Base-by-base conservation (phyloP, 2,113 vertebrate species). In the Notothenia coriiceps region DNA sequence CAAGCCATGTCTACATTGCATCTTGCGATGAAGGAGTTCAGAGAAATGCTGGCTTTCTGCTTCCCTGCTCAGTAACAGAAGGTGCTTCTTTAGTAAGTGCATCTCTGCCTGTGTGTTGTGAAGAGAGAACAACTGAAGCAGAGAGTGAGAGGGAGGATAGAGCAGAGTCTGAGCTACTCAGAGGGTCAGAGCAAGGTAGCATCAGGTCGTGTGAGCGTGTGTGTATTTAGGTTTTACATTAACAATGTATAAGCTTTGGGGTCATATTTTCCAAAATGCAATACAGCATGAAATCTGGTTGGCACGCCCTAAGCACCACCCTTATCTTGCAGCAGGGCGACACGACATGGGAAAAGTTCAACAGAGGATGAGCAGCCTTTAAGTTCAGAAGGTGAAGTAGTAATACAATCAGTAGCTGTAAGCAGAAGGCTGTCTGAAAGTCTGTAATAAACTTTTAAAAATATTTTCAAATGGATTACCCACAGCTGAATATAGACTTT, bases 281-380 rank as follows among this genome's bases (percentile, higher is more conserved):
- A 61, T 71, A 20, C 15, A 80, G 73, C 80, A 56, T 88, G 67
- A 87, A 86, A 86, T 88, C 55, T 67, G 60, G 18, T 80, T 87
- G 70, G 69, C 78, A 80, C 40, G 61, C 49, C 49, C 74, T 73
- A 2, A 52, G 61, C 60, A 22, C 13, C 61, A 56, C 17, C 56
- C 40, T 77, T 59, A 63, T 55, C 57, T 66, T 60, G 35, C 35
- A 40, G 35, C 35, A 40, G 35, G 3, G 77, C 50, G 33, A 73
- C 74, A 12, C 12, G 2, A 43, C 49, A 54, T 22, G 56, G 17
- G 60, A 71, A 79, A 77, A 49, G 70, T 84, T 88, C 40, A 86
- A 2, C 20, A 46, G 55, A 73, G 80, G 59, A 78, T 55, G 61
- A 51, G 70, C 56, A 33, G 56, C 15, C 49, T 50, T 73, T 50